Percentiles rank a stretch among this genome's conserved stretches.
phyloP scores from a whole-genome alignment of 2,888 invertebrate genomes.

The Pheosia tremula region DNA sequence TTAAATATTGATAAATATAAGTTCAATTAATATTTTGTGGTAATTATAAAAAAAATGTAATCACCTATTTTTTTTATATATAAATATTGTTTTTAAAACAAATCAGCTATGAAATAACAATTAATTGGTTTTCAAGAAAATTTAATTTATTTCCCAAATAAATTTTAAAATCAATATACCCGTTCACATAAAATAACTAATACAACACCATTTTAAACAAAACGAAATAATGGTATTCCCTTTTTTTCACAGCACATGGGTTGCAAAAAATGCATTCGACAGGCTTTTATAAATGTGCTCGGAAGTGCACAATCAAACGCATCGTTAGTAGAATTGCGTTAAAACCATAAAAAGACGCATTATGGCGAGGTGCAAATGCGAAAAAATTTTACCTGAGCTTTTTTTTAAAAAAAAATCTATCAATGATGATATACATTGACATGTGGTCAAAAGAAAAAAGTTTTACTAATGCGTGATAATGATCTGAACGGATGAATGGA shows the following conservation, averaged over 20 bases:
- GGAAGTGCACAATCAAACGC: slow-evolving; percentile 65
- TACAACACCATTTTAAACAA: background rate
- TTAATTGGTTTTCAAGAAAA: no score
- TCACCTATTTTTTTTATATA: no score
- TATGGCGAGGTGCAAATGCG: slow-evolving; percentile 70
- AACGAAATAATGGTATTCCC: slow-evolving; percentile 10
- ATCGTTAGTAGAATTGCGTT: slow-evolving; percentile 72
- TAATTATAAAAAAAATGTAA: no score
- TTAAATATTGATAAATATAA: no score
- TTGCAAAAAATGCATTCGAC: slow-evolving; percentile 31
- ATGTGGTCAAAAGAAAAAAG: slow-evolving; percentile 59
- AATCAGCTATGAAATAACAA: no score
- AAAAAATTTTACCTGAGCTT: slow-evolving; percentile 53
- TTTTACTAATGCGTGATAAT: slow-evolving; percentile 68
- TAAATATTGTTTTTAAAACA: no score
- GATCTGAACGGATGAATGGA: slow-evolving; percentile 46
- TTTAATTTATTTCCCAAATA: background rate
- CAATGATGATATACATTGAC: slow-evolving; percentile 66
- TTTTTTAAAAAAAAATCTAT: slow-evolving; percentile 50
- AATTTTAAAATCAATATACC: no score
- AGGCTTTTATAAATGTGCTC: slow-evolving; percentile 49
- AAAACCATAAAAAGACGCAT: slow-evolving; percentile 67
- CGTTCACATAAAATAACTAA: background rate
- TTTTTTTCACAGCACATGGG: slow-evolving; percentile 36
- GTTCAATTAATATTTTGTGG: no score